Evolutionary conservation across 2,797 vertebrate genomes (phyloP).

Genomic region (Denticeps clupeoides): DNA sequence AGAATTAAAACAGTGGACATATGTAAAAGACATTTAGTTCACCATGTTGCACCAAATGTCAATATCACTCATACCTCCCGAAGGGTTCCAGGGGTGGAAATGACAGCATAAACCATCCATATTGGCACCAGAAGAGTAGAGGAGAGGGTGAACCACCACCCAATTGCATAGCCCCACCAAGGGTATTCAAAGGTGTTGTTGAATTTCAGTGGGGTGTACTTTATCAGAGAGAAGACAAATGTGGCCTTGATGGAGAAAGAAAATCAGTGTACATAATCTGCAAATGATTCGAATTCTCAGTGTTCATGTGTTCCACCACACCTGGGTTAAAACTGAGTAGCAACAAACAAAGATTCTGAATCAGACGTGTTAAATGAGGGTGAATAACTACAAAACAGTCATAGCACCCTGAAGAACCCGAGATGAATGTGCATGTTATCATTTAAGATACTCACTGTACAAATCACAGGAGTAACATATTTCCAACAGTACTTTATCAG

Average conservation of each 20-base stretch:
- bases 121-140: slow-evolving; percentile 88
- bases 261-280: too few relatives aligned
- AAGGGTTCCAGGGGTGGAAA: slow-evolving; percentile 70
- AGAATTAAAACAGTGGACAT: too few relatives aligned
- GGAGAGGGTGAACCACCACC: slow-evolving; percentile 82
- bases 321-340: too few relatives aligned
- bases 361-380: too few relatives aligned
- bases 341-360: too few relatives aligned
- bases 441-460: slow-evolving; percentile 72
- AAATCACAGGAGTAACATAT: slow-evolving; percentile 64
- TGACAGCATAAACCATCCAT: slow-evolving; percentile 78
- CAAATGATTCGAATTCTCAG: too few relatives aligned
- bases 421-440: too few relatives aligned
- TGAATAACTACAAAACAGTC: too few relatives aligned
- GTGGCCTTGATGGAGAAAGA: slow-evolving; percentile 65
- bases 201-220: slow-evolving; percentile 85
- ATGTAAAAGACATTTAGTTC: too few relatives aligned
- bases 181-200: slow-evolving; percentile 89
- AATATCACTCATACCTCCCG: slow-evolving; percentile 78
- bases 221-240: slow-evolving; percentile 85
- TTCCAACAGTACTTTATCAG: slow-evolving; percentile 76
- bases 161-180: slow-evolving; percentile 86
- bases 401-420: not conserved
- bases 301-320: too few relatives aligned
- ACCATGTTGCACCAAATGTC: too few relatives aligned